Evolutionary conservation across 2,797 vertebrate genomes (phyloP).

Genomic region (Acropternis orthonyx): DNA sequence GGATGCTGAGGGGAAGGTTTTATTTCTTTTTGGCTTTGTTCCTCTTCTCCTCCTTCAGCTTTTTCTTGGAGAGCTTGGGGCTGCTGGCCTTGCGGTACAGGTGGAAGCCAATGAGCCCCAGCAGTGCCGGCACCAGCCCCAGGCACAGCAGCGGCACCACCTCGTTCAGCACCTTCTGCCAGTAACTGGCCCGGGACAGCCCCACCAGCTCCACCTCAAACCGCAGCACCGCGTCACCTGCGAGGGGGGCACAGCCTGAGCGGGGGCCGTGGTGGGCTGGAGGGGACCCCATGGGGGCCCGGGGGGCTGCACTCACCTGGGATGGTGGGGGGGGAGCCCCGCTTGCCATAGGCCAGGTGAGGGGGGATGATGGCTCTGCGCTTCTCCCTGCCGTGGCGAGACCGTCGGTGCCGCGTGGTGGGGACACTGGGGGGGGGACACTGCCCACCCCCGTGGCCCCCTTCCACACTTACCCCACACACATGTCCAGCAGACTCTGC

Average conservation of each 20-base stretch:
- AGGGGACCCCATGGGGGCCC: accelerated
- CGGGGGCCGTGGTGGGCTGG: accelerated
- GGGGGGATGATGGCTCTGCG: conserved; percentile 91
- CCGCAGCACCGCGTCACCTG: conserved; percentile 87
- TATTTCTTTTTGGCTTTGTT: conserved; percentile 94
- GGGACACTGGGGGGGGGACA: not conserved
- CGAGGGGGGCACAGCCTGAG: not conserved
- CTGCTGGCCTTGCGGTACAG: conserved; percentile 88
- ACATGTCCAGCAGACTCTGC: conserved; percentile 92
- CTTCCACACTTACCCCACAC: conserved; percentile 86
- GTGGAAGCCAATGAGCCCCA: conserved; percentile 90
- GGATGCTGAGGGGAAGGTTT: not conserved
- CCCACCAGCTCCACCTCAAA: conserved; percentile 93
- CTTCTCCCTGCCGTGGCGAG: conserved; percentile 82
- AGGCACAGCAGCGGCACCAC: conserved; percentile 87
- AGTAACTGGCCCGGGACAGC: conserved; percentile 83
- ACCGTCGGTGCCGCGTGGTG: accelerated
- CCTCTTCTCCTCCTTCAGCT: conserved; percentile 92
- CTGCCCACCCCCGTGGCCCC: accelerated
- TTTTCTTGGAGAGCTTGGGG: conserved; percentile 88
- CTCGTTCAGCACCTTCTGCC: conserved; percentile 88
- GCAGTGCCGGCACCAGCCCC: conserved; percentile 87
- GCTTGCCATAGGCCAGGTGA: conserved; percentile 92
- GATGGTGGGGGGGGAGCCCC: conserved; percentile 91
- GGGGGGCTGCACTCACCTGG: conserved; percentile 80